These are phyloP conservation scores for Papilio gigon DNA, from an alignment of 2,888 invertebrate species.

Conservation along the genomic window DNA sequence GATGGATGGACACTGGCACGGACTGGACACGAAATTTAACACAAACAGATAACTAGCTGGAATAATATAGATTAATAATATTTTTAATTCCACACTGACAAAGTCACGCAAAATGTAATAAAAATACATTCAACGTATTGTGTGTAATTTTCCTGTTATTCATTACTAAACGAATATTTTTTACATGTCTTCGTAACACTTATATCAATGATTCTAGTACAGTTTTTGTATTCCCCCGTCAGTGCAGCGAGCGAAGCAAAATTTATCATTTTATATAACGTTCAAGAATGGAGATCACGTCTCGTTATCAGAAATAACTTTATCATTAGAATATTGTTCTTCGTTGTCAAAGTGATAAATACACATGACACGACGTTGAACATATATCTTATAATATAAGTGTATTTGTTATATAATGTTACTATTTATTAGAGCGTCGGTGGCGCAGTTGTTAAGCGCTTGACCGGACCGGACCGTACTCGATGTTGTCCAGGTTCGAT, in stretches of 20 bases:
- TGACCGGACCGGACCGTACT: no score
- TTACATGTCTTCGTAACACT: not conserved
- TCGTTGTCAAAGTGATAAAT: slow-evolving; percentile 36
- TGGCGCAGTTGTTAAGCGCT: no score
- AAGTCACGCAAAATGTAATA: no score
- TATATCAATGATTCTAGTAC: not conserved
- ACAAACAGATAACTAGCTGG: no score
- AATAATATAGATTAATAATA: no score
- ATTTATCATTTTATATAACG: not conserved
- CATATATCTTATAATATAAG: slow-evolving; percentile 2
- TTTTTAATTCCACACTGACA: no score
- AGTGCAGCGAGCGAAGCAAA: not conserved
- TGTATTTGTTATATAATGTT: slow-evolving; percentile 24
- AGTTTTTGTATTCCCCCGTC: not conserved
- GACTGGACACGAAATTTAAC: no score
- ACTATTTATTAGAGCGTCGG: no score
- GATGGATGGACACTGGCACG: no score
- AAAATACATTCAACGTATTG: no score
- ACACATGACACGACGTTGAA: slow-evolving; percentile 17
- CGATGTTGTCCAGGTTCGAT: no score
- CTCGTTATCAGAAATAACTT: slow-evolving; percentile 22
- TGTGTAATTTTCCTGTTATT: not conserved
- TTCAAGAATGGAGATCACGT: not conserved
- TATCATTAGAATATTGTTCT: slow-evolving; percentile 33
- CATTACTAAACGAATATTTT: not conserved